Evolutionary conservation across 2,797 vertebrate genomes (phyloP).

Genomic region (Pempheris klunzingeri): DNA sequence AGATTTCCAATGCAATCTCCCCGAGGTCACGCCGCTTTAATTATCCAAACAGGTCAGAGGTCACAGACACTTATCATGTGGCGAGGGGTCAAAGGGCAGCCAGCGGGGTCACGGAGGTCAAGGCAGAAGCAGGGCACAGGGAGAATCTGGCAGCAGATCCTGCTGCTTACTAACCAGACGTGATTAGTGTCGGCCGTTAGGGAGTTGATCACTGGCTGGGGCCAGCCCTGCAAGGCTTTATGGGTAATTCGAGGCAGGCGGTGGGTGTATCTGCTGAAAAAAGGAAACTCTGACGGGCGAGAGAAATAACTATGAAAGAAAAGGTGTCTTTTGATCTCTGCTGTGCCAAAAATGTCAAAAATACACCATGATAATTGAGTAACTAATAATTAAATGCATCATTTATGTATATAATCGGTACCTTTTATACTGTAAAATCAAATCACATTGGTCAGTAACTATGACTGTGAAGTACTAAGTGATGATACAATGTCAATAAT

Average conservation of each 20-base stretch:
- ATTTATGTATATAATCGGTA: neutral
- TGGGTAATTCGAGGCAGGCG: slow-evolving; percentile 47
- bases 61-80: slow-evolving; percentile 83
- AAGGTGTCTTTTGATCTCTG: neutral
- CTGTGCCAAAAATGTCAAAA: neutral
- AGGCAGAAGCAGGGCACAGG: slow-evolving; percentile 56
- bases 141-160: slow-evolving; percentile 59
- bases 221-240: slow-evolving; percentile 43
- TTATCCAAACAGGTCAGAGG: slow-evolving; percentile 83
- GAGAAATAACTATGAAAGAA: neutral
- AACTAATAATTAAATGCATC: neutral
- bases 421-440: neutral
- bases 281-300: neutral
- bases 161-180: slow-evolving; percentile 63
- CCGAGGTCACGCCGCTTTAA: slow-evolving; percentile 80
- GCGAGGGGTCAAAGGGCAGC: slow-evolving; percentile 75
- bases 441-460: neutral
- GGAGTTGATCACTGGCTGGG: slow-evolving; percentile 41
- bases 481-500: neutral
- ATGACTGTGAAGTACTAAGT: neutral
- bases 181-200: slow-evolving; percentile 68
- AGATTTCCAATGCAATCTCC: slow-evolving; percentile 73
- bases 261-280: slow-evolving; percentile 8
- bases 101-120: slow-evolving; percentile 71
- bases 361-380: neutral